phyloP scores from a whole-genome alignment of 2,113 vertebrate genomes.

The Nymphicus hollandicus region DNA sequence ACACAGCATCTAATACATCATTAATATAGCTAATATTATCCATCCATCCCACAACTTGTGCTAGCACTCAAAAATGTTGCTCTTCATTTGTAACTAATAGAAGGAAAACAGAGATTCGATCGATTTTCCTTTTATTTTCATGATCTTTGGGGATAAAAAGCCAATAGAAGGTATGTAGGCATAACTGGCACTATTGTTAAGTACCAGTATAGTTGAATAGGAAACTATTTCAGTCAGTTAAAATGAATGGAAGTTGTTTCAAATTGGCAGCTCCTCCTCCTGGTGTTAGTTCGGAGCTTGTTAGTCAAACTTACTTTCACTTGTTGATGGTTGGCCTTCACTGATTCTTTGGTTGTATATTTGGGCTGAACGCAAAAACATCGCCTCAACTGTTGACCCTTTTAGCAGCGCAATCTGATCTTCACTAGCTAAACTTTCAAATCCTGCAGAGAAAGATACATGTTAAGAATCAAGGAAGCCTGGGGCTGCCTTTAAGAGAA shows the following conservation, averaged over 20 bases:
- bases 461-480: background rate
- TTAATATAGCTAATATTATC: background rate
- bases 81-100: background rate
- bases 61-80: background rate
- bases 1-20: background rate
- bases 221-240: background rate
- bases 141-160: background rate
- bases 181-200: background rate
- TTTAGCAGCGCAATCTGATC: constrained; percentile 87
- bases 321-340: constrained; percentile 65
- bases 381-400: constrained; percentile 86
- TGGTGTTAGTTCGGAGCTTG: background rate
- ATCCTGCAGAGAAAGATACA: constrained; percentile 75
- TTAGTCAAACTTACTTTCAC: constrained; percentile 73
- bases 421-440: constrained; percentile 84
- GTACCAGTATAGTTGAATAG: background rate
- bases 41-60: background rate
- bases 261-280: background rate
- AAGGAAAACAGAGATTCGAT: background rate
- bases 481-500: background rate
- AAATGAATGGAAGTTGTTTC: background rate
- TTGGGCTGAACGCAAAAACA: constrained; percentile 87
- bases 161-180: background rate
- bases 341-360: constrained; percentile 80
- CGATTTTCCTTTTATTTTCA: background rate